Evolutionary conservation across 2,797 vertebrate genomes (phyloP), one percentile per base, ranked within the genome.

Genomic region (Meriones psammophilus): DNA sequence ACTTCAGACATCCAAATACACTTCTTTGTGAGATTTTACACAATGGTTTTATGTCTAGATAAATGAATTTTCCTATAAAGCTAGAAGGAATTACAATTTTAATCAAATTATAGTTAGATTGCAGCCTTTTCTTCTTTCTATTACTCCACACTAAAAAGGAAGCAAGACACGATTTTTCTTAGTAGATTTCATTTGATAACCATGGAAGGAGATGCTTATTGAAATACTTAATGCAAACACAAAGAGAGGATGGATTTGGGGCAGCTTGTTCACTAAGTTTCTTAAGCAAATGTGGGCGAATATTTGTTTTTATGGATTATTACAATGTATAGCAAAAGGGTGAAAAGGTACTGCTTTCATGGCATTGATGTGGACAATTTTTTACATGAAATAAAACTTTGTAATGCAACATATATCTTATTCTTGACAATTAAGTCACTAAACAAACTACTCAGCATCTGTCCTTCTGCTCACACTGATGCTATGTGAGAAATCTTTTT

Each of bases 41-140:
- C 30, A 77, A 36, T 85, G 58, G 30, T 24, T 94, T 54, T 81
- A 80, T 86, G 54, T 54, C 24, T 58, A n/a, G 14, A 68, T 87
- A 71, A 92, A 64, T 88, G 64, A 74, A 85, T 84, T 93, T 87
- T 92, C 20, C 74, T n/a, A 39, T 88, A 91, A 91, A 62, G 1
- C 36, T 89, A 9, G 39, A 14, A 86, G 50, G 42, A 94, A 91
- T 91, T 80, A 46, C 62, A 22, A 91, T 92, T 97, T 92, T 66
- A 91, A 76, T 94, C 15, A 66, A 22, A 87, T 24, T 68, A 14
- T 91, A 80, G 89, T 90, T 84, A 74, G 22, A 83, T 66, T 77
- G 17, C 0, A 56, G 36, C 0, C 71, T 97, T 96, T 92, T 88
- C 71, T 89, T 86, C 22, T 73, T 7, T 74, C 42, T 92, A 58